Evolutionary conservation across 2,797 vertebrate genomes (phyloP).

Genomic region (Trematocara caparti): DNA sequence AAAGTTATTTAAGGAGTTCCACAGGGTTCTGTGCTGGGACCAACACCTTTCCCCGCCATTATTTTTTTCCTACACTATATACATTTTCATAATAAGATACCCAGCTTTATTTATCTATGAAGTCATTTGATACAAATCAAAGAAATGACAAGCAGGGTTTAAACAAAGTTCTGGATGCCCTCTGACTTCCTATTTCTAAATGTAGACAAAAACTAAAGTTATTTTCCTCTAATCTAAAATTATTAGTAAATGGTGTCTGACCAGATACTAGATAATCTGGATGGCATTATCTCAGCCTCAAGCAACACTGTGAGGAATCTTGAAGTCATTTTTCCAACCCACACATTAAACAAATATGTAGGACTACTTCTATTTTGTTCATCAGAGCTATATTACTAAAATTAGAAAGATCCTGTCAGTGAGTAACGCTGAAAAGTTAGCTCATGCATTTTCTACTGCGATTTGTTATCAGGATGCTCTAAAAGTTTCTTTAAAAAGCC

Average conservation of each 20-base stretch:
- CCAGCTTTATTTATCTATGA: neutral
- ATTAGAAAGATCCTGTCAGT: neutral
- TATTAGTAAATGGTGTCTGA: neutral
- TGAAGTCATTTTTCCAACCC: neutral
- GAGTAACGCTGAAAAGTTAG: neutral
- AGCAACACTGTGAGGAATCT: neutral
- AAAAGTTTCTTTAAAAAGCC: neutral
- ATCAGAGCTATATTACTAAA: neutral
- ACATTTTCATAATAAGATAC: neutral
- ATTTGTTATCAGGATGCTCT: neutral
- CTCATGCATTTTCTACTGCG: neutral
- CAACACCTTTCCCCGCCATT: too few species aligned
- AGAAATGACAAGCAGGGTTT: fast-evolving
- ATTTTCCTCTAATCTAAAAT: neutral
- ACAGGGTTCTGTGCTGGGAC: neutral
- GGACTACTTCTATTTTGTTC: neutral
- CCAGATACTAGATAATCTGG: neutral
- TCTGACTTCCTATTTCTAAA: neutral
- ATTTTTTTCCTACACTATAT: too few species aligned
- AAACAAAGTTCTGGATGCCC: neutral
- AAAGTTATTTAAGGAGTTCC: neutral
- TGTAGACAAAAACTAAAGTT: neutral
- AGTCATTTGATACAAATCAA: neutral
- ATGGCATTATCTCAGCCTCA: neutral
- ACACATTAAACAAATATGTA: neutral